Evolutionary conservation across 2,797 vertebrate genomes (phyloP), one percentile per base, ranked within the genome.

Genomic region (Delichon dasypus): DNA sequence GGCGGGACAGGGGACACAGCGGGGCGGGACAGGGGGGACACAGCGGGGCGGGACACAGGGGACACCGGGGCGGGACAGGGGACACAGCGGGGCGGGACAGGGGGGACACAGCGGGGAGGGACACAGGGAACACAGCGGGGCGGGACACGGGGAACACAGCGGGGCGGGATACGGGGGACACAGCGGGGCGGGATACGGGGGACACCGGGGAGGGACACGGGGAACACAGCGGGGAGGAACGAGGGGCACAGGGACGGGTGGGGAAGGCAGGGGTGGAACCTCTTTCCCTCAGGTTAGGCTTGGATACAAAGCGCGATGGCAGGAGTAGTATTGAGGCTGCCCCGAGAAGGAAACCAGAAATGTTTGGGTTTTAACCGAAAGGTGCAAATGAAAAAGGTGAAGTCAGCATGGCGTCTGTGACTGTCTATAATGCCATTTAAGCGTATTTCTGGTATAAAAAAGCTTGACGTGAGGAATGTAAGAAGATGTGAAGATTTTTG

Each of bases 251-350:
- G 57, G 8, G 45, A 16, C 9, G 13, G 38, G 30, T 10, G 44
- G 34, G 11, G 7, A 18, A 19, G 26, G 26, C 42, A 9, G 25
- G 10, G 30, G 8, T 16, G 75, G 13, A 4, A 1, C 4, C 30
- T 60, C 17, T 9, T 16, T 23, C 5, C 16, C 20, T 1, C 7
- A 0, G 1, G 2, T 5, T 2, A 2, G 48, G 16, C 1, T 3
- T 40, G 40, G 26, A 0, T 8, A 8, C 32, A 3, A 36, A 65
- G 15, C 36, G 15, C 12, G 1, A 1, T 12, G 48, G 10, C 30
- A 11, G 34, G 4, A 36, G 7, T 3, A 2, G 16, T 2, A 0
- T 0, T 9, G 44, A 55, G 44, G 10, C 42, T 19, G 42, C 64
- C 18, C 0, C 8, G 12, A 36, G 25, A 62, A 30, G 36, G 30